phyloP scores from a whole-genome alignment of 1,140 invertebrate species.

The Chrysoperla carnea region DNA sequence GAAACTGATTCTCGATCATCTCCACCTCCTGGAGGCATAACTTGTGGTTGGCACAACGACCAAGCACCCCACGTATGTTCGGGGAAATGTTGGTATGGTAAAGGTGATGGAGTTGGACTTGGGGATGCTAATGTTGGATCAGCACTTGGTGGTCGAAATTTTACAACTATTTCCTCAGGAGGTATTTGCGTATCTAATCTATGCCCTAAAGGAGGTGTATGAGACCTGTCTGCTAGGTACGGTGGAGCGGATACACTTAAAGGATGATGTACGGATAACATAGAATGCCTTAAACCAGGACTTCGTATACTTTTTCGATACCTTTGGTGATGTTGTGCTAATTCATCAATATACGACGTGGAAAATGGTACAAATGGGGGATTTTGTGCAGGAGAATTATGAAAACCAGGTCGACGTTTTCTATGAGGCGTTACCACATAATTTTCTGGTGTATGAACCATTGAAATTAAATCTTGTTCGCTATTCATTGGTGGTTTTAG shows the following conservation, averaged over 20 bases:
- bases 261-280: slow-evolving; percentile 37
- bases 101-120: slow-evolving; percentile 19
- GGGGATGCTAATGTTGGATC: slow-evolving; percentile 31
- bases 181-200: slow-evolving; percentile 24
- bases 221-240: slow-evolving; percentile 38
- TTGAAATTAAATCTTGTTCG: slow-evolving; percentile 38
- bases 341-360: slow-evolving; percentile 47
- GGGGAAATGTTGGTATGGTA: slow-evolving; percentile 14
- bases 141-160: slow-evolving; percentile 49
- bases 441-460: slow-evolving; percentile 47
- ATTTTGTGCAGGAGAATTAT: slow-evolving; percentile 68
- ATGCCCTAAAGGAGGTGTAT: slow-evolving; percentile 28
- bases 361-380: slow-evolving; percentile 66
- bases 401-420: slow-evolving; percentile 65
- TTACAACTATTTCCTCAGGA: slow-evolving; percentile 34
- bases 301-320: slow-evolving; percentile 19
- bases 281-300: slow-evolving; percentile 25
- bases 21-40: slow-evolving; percentile 22
- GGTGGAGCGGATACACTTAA: slow-evolving; percentile 49
- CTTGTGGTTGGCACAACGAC: slow-evolving; percentile 42
- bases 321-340: slow-evolving; percentile 20
- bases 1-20: slow-evolving; percentile 23
- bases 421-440: slow-evolving; percentile 71
- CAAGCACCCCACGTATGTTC: slow-evolving; percentile 45
- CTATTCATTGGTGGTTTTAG: slow-evolving; percentile 28